Base-by-base conservation (phyloP, 1,140 invertebrate species). In the Saccostrea glomerata region DNA sequence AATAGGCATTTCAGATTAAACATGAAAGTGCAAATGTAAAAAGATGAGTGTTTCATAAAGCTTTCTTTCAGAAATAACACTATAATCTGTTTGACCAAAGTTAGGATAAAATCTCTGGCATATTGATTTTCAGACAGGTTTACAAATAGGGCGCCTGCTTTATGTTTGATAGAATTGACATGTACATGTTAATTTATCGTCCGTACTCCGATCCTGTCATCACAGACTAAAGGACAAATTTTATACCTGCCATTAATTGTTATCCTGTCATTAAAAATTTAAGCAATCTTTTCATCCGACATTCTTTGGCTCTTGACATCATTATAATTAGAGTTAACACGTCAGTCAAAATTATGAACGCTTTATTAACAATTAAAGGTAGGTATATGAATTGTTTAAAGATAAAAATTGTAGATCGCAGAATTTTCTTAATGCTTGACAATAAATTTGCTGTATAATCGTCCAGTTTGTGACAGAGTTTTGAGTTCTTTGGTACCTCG, bases 401-500 rank as follows among this genome's bases (percentile, higher is more conserved):
- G 70, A 77, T 77, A 13, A 77, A 36, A 36, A 15, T 77, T 36
- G 70, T 77, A 77, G 70, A 77, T 77, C 25, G 2, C 23, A 77
- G 70, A 12, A 77, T 77, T 36, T 77, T 77, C 70, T 25, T 77
- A 25, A 30, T 30, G 70, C 36, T 13, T 13, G 70, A 77, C 70
- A 77, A 77, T 77, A 77, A 77, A 77, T 77, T 25, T 77, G 70
- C 70, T 77, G 70, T 77, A 36, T 77, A 77, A 77, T 77, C 30
- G 20, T 66, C 20, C 23, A 25, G 9, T 77, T 36, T 77, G 70
- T 4, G 70, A 77, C 70, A 77, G 15, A 77, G 25, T 77, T 77
- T 77, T 12, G 25, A 77, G 25, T 30, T 25, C 30, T 25, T 77
- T 77, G 23, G 70, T 36, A 36, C 30, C 25, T 30, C 25, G 15